Conservation (phyloP, 2,888 invertebrate species). For the Slavum lentiscoides region DNA sequence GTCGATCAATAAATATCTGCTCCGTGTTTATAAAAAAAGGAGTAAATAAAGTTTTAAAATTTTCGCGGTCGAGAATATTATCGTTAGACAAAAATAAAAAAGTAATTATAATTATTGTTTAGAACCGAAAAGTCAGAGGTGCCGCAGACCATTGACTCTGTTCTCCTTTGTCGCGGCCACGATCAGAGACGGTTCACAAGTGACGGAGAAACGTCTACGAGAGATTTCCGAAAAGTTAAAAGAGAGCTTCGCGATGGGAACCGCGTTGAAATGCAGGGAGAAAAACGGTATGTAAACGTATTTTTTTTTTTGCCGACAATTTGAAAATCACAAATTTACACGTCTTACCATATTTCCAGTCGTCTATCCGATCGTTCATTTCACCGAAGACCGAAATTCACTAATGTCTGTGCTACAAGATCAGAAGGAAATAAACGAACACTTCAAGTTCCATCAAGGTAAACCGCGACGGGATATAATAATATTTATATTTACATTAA, state of each 20-base stretch:
- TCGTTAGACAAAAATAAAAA: too few species aligned
- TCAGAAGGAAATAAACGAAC: constrained; percentile 56
- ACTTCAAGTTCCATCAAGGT: constrained; percentile 58
- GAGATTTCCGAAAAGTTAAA: constrained; percentile 30
- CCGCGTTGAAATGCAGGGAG: constrained; percentile 45
- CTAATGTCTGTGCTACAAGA: constrained; percentile 56
- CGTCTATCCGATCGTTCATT: constrained; percentile 59
- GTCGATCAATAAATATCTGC: too few species aligned
- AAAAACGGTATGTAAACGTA: constrained; percentile 17
- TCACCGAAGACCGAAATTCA: constrained; percentile 56
- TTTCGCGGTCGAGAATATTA: too few species aligned
- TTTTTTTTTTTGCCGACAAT: neutral
- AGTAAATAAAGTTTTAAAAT: too few species aligned
- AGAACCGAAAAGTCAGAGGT: constrained; percentile 6
- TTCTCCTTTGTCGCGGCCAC: constrained; percentile 39
- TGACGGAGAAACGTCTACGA: constrained; percentile 44
- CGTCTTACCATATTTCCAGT: constrained; percentile 56
- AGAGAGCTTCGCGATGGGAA: constrained; percentile 16
- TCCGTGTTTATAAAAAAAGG: too few species aligned
- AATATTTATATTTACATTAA: too few species aligned
- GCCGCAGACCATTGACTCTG: constrained; percentile 30
- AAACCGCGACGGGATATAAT: neutral
- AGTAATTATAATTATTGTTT: too few species aligned
- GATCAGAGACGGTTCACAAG: constrained; percentile 34
- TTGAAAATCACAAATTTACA: neutral